Conservation (phyloP, 2,888 invertebrate genomes). For the Melinopterus prodromus region DNA sequence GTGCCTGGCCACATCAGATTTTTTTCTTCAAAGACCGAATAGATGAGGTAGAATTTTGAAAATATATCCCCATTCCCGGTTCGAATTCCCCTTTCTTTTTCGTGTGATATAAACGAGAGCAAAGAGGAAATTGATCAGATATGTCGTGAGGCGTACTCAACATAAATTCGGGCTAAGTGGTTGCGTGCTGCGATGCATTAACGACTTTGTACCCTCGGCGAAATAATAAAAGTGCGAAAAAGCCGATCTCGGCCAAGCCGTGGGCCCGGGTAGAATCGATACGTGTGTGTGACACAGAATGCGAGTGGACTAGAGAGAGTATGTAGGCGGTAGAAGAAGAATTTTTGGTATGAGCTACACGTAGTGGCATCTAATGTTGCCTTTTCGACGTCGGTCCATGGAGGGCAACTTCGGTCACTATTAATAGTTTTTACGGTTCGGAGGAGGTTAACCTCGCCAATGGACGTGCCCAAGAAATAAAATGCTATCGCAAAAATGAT, state of each 20-base stretch:
- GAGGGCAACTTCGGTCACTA: background rate
- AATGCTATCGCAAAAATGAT: background rate
- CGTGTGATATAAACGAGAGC: too few relatives aligned
- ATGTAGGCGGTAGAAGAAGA: background rate
- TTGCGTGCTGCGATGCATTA: slow-evolving; percentile 4
- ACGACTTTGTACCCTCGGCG: background rate
- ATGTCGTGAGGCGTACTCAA: background rate
- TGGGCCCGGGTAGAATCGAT: background rate
- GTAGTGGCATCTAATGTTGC: background rate
- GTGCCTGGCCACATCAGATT: too few relatives aligned
- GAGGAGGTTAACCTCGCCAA: background rate
- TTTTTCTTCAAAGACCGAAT: too few relatives aligned
- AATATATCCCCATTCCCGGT: too few relatives aligned
- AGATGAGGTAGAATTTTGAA: too few relatives aligned
- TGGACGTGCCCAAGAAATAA: background rate
- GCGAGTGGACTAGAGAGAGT: background rate
- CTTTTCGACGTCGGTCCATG: background rate
- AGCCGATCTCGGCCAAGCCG: background rate
- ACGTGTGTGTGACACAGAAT: background rate
- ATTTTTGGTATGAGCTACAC: background rate
- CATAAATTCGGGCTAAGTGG: background rate
- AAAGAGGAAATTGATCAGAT: background rate
- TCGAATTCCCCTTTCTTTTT: too few relatives aligned
- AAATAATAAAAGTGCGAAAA: slow-evolving; percentile 4
- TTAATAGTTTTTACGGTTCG: slow-evolving; percentile 4